Evolutionary conservation across 1,140 invertebrate species (phyloP), one percentile per base, ranked within the genome.

Genomic region (Penaeus vannamei): DNA sequence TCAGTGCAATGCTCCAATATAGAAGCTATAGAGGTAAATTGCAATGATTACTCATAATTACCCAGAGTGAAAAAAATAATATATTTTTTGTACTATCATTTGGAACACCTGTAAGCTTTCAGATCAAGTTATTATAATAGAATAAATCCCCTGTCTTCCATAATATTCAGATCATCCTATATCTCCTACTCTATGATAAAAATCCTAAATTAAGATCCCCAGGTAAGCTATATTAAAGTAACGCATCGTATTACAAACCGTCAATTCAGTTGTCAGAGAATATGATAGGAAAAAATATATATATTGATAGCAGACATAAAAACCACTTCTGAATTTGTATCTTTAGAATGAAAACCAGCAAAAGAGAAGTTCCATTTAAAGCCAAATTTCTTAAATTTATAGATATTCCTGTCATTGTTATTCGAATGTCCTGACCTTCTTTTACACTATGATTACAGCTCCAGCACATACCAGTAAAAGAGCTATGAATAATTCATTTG

Each of bases 301-400:
- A 87, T 36, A 87, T 81, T 87, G 1, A 87, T 46, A 0, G 14
- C 2, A 2, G 60, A 66, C 22, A 81, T 87, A 81, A 87, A 87
- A 26, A 42, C 76, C 5, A 66, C 60, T 61, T 86, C 85, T 23
- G 80, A 62, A 86, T 80, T 86, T 64, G 64, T n/a, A 80, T 87
- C 85, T 46, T 82, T 87, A 19, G 77, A 87, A 81, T 66, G 82
- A 69, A 87, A 81, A 0, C 61, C 85, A 8, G 77, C 76, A 87
- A 29, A 53, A 87, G 53, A 46, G 62, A 62, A 8, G 77, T 77
- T 26, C 72, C 84, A 79, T 59, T 62, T 20, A 77, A 36, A 53
- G 53, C 53, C 36, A 53, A 17, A 53, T 53, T 53, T 10, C 72
- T n/a, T 23, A 86, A 79, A 60, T 26, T 62, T 22, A 79, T 53